phyloP scores from a whole-genome alignment of 1,140 invertebrate species.

The Littorina saxatilis region DNA sequence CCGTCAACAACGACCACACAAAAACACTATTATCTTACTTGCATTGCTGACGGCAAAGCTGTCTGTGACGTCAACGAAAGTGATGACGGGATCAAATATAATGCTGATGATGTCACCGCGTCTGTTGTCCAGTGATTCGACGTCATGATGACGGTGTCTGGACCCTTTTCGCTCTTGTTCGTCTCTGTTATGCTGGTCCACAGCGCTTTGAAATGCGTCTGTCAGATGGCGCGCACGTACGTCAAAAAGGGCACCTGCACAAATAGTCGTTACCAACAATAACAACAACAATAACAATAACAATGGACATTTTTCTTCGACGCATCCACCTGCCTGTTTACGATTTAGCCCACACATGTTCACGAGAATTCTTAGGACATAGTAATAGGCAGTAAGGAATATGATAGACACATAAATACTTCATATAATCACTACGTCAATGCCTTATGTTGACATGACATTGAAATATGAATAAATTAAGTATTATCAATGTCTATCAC shows the following conservation, averaged over 20 bases:
- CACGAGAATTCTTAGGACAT: too few relatives aligned
- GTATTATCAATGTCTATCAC: background rate
- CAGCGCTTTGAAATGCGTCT: background rate
- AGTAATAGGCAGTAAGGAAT: too few relatives aligned
- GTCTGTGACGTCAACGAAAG: constrained; percentile 48
- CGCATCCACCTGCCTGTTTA: too few relatives aligned
- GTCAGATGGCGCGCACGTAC: constrained; percentile 33
- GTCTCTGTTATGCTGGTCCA: background rate
- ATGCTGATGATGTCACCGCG: background rate
- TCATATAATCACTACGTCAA: background rate
- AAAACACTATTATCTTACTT: too few relatives aligned
- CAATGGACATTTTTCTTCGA: background rate
- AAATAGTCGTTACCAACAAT: too few relatives aligned
- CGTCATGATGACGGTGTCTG: background rate
- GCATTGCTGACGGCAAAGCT: constrained; percentile 55
- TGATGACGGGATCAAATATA: constrained; percentile 32
- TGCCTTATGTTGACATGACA: background rate
- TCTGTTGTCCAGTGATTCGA: background rate
- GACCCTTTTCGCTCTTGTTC: background rate
- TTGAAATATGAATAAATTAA: background rate
- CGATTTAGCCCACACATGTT: background rate
- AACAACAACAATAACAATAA: background rate
- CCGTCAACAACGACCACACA: too few relatives aligned
- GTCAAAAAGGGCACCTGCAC: constrained; percentile 40
- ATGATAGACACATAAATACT: too few relatives aligned